A percentile compares a stretch with the other conserved stretches of the same genome.
Evolutionary conservation across 2,797 vertebrate species (phyloP).

Genomic region (Arctocebus calabarensis): DNA sequence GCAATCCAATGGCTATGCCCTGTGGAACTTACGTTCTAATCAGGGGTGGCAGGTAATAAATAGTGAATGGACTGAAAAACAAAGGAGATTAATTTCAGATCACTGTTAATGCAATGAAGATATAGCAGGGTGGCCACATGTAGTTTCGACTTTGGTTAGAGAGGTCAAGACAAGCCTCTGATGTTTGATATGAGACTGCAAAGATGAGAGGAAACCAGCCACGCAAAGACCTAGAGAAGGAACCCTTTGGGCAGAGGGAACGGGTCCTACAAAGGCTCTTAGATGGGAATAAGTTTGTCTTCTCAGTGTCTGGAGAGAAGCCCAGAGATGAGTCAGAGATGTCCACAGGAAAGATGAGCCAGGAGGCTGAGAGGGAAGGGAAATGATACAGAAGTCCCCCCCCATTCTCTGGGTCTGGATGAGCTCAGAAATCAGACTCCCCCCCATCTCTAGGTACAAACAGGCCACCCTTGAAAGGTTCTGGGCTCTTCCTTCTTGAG

Average conservation of each 20-base stretch:
- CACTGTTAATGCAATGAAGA: neutral
- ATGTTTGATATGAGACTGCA: neutral
- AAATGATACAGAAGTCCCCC: neutral
- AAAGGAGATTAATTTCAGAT: neutral
- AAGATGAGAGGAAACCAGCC: neutral
- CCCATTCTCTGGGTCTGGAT: too few relatives aligned
- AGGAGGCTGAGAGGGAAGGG: neutral
- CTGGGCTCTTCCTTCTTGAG: too few relatives aligned
- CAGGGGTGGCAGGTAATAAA: neutral
- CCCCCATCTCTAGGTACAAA: too few relatives aligned
- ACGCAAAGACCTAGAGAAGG: neutral
- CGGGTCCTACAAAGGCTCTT: neutral
- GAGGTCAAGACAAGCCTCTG: too few relatives aligned
- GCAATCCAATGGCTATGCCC: neutral
- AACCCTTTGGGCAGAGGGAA: neutral
- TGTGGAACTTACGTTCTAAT: neutral
- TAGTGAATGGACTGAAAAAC: neutral
- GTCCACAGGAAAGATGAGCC: neutral
- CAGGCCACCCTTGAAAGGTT: too few relatives aligned
- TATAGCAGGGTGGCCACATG: neutral
- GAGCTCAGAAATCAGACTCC: too few relatives aligned
- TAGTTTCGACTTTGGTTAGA: neutral
- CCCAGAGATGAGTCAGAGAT: neutral
- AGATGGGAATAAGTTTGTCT: neutral
- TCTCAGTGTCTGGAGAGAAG: neutral